A percentile compares a stretch with the other conserved stretches of the same genome.
Evolutionary conservation across 1,140 invertebrate genomes (phyloP).

Genomic region (Lordiphosa collinella): DNA sequence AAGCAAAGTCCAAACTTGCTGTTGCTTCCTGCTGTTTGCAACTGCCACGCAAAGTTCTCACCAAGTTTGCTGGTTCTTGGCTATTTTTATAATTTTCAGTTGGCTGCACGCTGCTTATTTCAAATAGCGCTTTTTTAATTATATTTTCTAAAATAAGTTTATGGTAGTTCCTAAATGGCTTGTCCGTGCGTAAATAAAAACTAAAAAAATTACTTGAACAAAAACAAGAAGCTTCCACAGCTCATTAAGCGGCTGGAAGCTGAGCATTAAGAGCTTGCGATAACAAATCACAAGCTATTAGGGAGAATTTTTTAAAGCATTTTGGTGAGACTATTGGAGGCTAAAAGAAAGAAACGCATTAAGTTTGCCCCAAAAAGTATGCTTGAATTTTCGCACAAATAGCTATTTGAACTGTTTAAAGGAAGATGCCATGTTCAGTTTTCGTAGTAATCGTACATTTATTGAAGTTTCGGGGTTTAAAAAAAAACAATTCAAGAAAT

Average conservation of each 20-base stretch:
- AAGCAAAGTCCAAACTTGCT: not conserved
- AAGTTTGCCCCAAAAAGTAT: too few species aligned
- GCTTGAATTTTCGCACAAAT: not conserved
- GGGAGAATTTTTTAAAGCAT: not conserved
- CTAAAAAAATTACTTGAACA: not conserved
- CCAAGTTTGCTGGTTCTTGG: slow-evolving; percentile 1
- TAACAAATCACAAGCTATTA: not conserved
- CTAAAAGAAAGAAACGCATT: too few species aligned
- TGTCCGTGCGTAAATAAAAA: not conserved
- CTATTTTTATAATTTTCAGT: slow-evolving; percentile 5
- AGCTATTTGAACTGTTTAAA: too few species aligned
- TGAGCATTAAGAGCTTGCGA: not conserved
- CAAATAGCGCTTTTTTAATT: slow-evolving; percentile 11
- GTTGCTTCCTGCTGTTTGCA: slow-evolving; percentile 1
- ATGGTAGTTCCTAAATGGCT: slow-evolving; percentile 1
- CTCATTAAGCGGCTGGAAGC: not conserved
- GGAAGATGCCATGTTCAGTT: too few species aligned
- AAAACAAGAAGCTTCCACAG: not conserved
- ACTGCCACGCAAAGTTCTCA: not conserved
- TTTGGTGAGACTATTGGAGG: too few species aligned
- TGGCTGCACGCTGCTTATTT: slow-evolving; percentile 3
- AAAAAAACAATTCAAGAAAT: too few species aligned
- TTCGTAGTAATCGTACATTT: too few species aligned
- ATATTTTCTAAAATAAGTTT: slow-evolving; percentile 9
- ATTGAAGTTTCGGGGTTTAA: too few species aligned